A percentile compares a stretch with the other conserved stretches of the same genome.
Evolutionary conservation across 1,140 invertebrate genomes (phyloP).

Genomic region (Leptinotarsa defecta): DNA sequence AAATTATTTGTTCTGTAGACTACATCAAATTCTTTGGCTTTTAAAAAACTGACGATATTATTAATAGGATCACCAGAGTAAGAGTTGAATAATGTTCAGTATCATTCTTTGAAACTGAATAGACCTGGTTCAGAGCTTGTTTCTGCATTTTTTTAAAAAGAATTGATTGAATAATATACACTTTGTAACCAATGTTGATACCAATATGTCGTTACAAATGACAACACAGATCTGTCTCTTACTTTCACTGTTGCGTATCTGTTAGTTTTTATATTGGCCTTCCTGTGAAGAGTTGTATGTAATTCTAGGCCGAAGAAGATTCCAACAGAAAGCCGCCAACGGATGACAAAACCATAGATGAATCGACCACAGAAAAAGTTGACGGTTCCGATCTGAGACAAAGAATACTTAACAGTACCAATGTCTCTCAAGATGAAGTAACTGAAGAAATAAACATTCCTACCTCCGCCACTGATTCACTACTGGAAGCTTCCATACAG

Average conservation of each 20-base stretch:
- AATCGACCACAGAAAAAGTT: conserved; percentile 22
- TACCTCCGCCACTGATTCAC: neutral
- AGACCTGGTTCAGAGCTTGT: too few relatives aligned
- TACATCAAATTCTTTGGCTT: too few relatives aligned
- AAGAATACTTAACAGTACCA: conserved; percentile 20
- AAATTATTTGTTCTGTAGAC: too few relatives aligned
- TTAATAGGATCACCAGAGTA: too few relatives aligned
- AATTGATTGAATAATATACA: too few relatives aligned
- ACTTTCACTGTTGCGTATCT: neutral
- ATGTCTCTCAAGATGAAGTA: conserved; percentile 21
- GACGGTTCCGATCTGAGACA: conserved; percentile 23
- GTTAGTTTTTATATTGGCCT: conserved; percentile 3
- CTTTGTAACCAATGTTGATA: too few relatives aligned
- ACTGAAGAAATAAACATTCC: neutral
- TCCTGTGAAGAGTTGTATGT: conserved; percentile 8
- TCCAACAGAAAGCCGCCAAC: conserved; percentile 34
- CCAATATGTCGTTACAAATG: too few relatives aligned
- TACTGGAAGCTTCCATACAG: conserved; percentile 24
- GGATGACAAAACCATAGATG: conserved; percentile 17
- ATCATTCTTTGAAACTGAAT: too few relatives aligned
- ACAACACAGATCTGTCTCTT: too few relatives aligned
- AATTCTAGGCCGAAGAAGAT: conserved; percentile 49
- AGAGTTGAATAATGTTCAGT: too few relatives aligned
- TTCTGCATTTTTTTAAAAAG: too few relatives aligned
- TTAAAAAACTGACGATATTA: too few relatives aligned